Percentiles rank a stretch among this genome's conserved stretches.
Evolutionary conservation across 2,888 invertebrate genomes (phyloP).

Genomic region (Pristionchus mayeri): DNA sequence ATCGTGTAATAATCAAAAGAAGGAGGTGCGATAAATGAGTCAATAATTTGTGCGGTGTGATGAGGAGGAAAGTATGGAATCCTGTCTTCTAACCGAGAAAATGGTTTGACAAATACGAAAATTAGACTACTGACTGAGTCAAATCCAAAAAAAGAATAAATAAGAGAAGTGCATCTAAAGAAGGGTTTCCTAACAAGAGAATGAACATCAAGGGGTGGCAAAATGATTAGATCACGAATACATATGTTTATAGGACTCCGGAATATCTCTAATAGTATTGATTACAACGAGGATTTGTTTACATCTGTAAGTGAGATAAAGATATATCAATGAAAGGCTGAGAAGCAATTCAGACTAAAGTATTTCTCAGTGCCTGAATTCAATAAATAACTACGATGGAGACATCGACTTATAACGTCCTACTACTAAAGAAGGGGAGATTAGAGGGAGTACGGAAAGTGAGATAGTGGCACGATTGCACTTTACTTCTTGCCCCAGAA

Average conservation of each 20-base stretch:
- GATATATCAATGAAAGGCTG: neutral
- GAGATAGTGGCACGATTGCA: neutral
- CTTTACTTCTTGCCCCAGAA: constrained; percentile 46
- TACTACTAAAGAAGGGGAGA: neutral
- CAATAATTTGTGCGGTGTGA: constrained; percentile 7
- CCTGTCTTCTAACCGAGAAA: neutral
- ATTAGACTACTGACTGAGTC: neutral
- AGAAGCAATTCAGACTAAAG: neutral
- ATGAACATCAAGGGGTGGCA: neutral
- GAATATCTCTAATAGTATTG: constrained; percentile 11
- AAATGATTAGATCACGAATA: constrained; percentile 21
- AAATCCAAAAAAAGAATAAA: neutral
- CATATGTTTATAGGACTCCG: constrained; percentile 3
- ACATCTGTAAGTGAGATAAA: neutral
- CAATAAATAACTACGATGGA: constrained; percentile 2
- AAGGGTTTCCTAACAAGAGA: constrained; percentile 32
- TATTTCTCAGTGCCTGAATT: neutral
- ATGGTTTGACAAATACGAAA: neutral
- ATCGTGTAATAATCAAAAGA: constrained; percentile 17
- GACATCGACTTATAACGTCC: neutral
- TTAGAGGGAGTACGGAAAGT: neutral
- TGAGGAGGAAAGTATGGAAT: constrained; percentile 6
- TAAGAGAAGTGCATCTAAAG: neutral
- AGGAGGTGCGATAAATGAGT: constrained; percentile 16
- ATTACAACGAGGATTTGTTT: constrained; percentile 3